phyloP scores from a whole-genome alignment of 2,113 vertebrate species.

The Pteropus alecto region DNA sequence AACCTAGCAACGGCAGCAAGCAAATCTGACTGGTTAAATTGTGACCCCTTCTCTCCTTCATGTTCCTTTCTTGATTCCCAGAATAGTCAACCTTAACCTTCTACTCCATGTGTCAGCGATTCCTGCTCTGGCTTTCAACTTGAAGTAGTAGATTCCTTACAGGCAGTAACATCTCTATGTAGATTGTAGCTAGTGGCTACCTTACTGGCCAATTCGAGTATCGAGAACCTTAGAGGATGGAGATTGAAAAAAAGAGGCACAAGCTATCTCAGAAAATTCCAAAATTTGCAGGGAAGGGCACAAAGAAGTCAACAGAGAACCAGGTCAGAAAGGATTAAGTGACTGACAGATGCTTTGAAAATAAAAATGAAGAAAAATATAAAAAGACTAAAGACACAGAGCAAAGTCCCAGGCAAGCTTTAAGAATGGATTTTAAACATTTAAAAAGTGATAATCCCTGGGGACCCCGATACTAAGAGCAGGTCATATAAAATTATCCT shows the following conservation, averaged over 20 bases:
- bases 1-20: neutral
- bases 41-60: conserved; percentile 19
- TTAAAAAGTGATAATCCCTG: neutral
- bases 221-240: neutral
- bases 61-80: neutral
- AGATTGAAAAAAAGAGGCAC: neutral
- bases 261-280: neutral
- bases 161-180: neutral
- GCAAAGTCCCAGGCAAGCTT: neutral
- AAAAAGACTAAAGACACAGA: neutral
- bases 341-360: neutral
- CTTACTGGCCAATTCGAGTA: neutral
- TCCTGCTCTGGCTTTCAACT: conserved; percentile 42
- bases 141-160: conserved; percentile 30
- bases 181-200: neutral
- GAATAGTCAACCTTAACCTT: conserved; percentile 64
- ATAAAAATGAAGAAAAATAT: neutral
- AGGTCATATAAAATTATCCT: neutral
- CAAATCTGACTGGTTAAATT: conserved; percentile 3
- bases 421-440: conserved; percentile 7
- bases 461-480: neutral
- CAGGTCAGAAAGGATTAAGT: neutral
- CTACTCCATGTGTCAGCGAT: conserved; percentile 45
- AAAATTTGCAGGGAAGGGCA: neutral
- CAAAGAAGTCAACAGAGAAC: neutral